These are phyloP conservation scores for Wasmannia auropunctata DNA, from an alignment of 1,140 invertebrate species.

Conservation along the genomic window DNA sequence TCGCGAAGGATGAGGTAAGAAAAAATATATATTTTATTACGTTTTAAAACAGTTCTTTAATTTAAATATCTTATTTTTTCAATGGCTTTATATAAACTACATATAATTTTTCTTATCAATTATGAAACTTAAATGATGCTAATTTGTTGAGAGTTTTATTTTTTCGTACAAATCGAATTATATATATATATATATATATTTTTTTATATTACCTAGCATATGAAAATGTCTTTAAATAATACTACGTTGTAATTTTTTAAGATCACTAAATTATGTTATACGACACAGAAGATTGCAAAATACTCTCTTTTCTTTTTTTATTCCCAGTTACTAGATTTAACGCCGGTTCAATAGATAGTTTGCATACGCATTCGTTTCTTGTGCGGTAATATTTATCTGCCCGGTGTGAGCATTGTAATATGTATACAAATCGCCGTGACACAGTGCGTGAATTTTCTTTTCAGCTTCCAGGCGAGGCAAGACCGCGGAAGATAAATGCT, in stretches of 20 bases:
- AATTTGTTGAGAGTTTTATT: background rate
- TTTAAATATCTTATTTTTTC: background rate
- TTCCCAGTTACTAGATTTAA: background rate
- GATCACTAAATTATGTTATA: background rate
- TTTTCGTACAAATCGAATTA: background rate
- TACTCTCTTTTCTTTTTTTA: background rate
- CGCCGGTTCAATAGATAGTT: background rate
- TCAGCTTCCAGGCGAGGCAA: conserved; percentile 26
- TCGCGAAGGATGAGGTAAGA: conserved; percentile 10
- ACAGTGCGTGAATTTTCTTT: conserved; percentile 47
- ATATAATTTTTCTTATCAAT: background rate
- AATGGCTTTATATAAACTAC: background rate
- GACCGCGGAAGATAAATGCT: conserved; percentile 20
- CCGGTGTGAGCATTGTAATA: background rate
- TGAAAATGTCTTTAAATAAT: background rate
- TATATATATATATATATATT: too few species aligned
- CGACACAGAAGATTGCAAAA: background rate
- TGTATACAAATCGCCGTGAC: conserved; percentile 7
- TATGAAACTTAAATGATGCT: background rate
- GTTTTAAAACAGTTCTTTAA: background rate
- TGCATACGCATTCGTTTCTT: background rate
- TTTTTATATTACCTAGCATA: background rate
- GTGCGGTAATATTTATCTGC: background rate
- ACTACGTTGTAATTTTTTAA: background rate
- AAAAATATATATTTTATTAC: background rate